Evolutionary conservation across 2,888 invertebrate species (phyloP), one percentile per base, ranked within the genome.

Genomic region (Vesta saturnalis): DNA sequence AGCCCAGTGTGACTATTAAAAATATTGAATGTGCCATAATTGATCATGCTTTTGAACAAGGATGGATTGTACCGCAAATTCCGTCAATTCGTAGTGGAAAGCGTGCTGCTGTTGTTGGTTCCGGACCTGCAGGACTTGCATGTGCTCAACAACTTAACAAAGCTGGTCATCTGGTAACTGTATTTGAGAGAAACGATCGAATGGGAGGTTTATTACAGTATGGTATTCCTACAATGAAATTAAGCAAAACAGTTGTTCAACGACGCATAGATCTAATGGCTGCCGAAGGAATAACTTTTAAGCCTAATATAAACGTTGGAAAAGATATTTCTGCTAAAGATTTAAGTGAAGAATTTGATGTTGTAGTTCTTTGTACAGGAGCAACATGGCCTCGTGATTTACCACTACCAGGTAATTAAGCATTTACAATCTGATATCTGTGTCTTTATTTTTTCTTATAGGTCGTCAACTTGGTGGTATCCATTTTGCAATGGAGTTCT

Each of bases 11-110:
- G 19, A 99, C 99, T 70, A 99, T 99, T 83, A 99, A 99, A 86
- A 97, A 97, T 83, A 99, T 99, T 77, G 99, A 99, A 86, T 98
- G 98, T 83, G 92, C 98, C 64, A 99, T 99, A 83, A 98, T 99
- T 77, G 99, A 99, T 86, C 92, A 97, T 85, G 99, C 97, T 10
- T 99, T 96, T 84, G 96, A 97, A 80, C 92, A 94, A 84, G 97
- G 97, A 2, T 97, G 96, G 97, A 94, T 99, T 74, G 86, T 87
- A 59, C 93, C 99, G 0, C 91, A 94, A 69, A 75, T 81, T 15
- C 83, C 83, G 1, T 23, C 72, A 10, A 64, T 75, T 18, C 73
- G 82, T 43, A 81, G 79, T 5, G 81, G 80, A 6, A 83, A 82
- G 67, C 76, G 76, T 16, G 91, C 97, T 0, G 97, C 95, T 0